phyloP scores from a whole-genome alignment of 2,888 invertebrate genomes.

The Lepeophtheirus nordmannii region DNA sequence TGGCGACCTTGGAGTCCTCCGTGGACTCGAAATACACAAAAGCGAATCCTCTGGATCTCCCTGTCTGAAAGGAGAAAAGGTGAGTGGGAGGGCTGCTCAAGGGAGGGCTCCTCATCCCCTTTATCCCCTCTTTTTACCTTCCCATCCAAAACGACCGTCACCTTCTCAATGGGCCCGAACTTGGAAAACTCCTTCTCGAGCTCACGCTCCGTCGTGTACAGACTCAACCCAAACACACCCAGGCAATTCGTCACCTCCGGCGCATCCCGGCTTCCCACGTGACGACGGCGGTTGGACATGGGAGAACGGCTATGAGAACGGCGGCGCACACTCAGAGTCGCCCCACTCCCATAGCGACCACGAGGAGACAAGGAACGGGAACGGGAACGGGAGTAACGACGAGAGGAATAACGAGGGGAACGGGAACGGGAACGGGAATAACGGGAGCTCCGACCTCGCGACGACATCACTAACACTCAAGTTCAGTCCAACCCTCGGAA shows the following conservation, averaged over 20 bases:
- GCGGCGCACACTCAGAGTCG: conserved; percentile 44
- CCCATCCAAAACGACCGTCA: conserved; percentile 85
- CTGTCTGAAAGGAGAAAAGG: conserved; percentile 48
- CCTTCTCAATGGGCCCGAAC: conserved; percentile 76
- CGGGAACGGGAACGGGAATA: conserved; percentile 47
- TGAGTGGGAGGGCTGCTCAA: background rate
- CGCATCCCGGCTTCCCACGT: conserved; percentile 56
- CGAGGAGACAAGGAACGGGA: conserved; percentile 36
- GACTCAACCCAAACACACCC: conserved; percentile 84
- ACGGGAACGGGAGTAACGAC: conserved; percentile 36
- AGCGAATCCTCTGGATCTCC: conserved; percentile 84
- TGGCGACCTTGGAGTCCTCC: conserved; percentile 79
- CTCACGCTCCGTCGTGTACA: conserved; percentile 80
- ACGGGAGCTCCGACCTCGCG: conserved; percentile 29
- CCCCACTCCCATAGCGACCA: conserved; percentile 29
- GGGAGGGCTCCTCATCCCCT: background rate
- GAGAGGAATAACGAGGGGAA: conserved; percentile 30
- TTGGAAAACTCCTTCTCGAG: conserved; percentile 79
- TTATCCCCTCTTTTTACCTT: conserved; percentile 48
- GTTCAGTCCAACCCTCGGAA: no score
- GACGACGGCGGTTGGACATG: conserved; percentile 61
- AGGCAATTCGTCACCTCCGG: conserved; percentile 75
- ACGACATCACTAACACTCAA: conserved; percentile 30
- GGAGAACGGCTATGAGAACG: conserved; percentile 45
- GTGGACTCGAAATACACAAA: conserved; percentile 81